Evolutionary conservation across 35 echinoderm and acorn worm species (phyloP).

Genomic region (Holothuria glaberrima): DNA sequence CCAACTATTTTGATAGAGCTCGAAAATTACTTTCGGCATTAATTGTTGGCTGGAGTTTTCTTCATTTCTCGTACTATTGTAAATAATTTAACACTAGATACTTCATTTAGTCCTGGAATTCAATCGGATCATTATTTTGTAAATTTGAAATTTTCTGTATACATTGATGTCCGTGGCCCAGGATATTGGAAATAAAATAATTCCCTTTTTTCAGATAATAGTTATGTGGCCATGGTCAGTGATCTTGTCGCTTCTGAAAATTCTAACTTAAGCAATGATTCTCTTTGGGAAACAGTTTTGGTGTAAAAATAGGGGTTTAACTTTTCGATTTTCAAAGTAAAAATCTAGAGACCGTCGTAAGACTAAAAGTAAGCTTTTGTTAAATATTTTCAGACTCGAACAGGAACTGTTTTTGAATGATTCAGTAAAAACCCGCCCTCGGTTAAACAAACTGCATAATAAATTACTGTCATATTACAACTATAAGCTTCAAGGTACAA

Average conservation of each 20-base stretch:
- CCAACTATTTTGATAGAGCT: background rate
- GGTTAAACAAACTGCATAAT: background rate
- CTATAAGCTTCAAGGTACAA: background rate
- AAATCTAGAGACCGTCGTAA: background rate
- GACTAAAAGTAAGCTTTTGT: background rate
- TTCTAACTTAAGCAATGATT: too few relatives aligned
- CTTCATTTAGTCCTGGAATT: background rate
- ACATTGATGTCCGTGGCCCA: background rate
- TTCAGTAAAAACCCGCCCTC: background rate
- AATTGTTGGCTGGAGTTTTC: constrained; percentile 9
- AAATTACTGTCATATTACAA: background rate
- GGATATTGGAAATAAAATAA: constrained; percentile 18
- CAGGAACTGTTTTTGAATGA: background rate
- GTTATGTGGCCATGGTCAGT: too few relatives aligned
- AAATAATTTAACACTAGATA: background rate
- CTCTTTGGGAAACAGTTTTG: too few relatives aligned
- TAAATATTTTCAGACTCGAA: background rate
- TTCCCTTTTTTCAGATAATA: background rate
- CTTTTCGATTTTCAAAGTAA: background rate
- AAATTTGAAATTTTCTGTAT: background rate
- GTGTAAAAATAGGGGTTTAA: background rate
- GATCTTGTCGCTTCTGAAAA: too few relatives aligned
- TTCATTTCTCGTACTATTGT: background rate
- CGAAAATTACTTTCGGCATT: constrained; percentile 5
- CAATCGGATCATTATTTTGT: constrained; percentile 27